Conservation (phyloP, 1,140 invertebrate species). For the Zaprionus kolodkinae region DNA sequence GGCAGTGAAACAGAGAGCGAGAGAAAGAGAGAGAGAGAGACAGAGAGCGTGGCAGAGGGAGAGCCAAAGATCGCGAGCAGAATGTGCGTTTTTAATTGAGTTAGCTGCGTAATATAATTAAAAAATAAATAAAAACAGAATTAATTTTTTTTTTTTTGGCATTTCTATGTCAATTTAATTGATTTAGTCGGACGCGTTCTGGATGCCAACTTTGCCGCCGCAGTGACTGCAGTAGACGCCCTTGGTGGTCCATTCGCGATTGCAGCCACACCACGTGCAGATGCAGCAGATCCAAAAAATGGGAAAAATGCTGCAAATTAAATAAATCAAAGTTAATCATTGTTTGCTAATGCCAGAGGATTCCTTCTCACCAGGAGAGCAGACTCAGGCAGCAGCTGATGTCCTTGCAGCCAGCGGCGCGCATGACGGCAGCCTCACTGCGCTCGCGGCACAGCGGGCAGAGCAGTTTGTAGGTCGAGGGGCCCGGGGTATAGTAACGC, state of each 20-base stretch:
- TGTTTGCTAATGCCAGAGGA: too few relatives aligned
- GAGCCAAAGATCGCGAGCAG: slow-evolving; percentile 7
- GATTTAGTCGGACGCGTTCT: slow-evolving; percentile 62
- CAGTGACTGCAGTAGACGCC: slow-evolving; percentile 76
- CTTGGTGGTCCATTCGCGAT: slow-evolving; percentile 80
- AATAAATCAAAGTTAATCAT: background rate
- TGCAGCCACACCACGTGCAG: slow-evolving; percentile 80
- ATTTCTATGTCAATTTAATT: slow-evolving; percentile 63
- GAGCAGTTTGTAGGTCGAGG: slow-evolving; percentile 71
- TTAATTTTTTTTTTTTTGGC: slow-evolving; percentile 52
- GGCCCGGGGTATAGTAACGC: slow-evolving; percentile 72
- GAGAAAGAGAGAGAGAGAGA: background rate
- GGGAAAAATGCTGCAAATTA: slow-evolving; percentile 62
- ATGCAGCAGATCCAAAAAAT: slow-evolving; percentile 80
- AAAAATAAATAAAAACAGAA: slow-evolving; percentile 17
- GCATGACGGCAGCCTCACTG: slow-evolving; percentile 77
- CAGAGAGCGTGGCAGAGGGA: background rate
- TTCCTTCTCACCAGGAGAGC: slow-evolving; percentile 67
- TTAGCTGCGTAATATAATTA: slow-evolving; percentile 78
- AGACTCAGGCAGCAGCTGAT: slow-evolving; percentile 67
- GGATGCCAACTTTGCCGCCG: slow-evolving; percentile 77
- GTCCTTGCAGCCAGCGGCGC: slow-evolving; percentile 74
- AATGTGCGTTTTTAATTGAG: slow-evolving; percentile 64
- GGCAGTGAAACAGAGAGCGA: background rate
- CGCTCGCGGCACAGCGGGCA: slow-evolving; percentile 72